phyloP scores from a whole-genome alignment of 2,113 vertebrate species.

The chimpanzee (Pan troglodytes) region NHGRI_mPanTro3-v2.1_pri NC_072414.2:56394001-56394500 shows the following conservation, averaged over 20 bases:
- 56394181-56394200: too few species aligned
- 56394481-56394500: too few species aligned
- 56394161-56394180: too few species aligned
- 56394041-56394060: not conserved
- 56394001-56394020: not conserved
- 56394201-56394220: too few species aligned
- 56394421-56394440: conserved; percentile 6
- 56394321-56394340: not conserved
- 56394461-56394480: too few species aligned
- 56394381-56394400: not conserved
- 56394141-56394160: too few species aligned
- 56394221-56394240: too few species aligned
- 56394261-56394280: too few species aligned
- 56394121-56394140: too few species aligned
- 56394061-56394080: not conserved
- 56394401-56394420: conserved; percentile 27
- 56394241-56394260: too few species aligned
- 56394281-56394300: not conserved
- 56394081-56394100: not conserved
- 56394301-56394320: not conserved
- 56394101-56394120: not conserved
- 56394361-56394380: not conserved
- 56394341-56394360: not conserved
- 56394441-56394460: not conserved
- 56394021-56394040: not conserved